Evolutionary conservation across 2,797 vertebrate genomes (phyloP), one percentile per base, ranked within the genome.

Genomic region (Clarias platycephalus): DNA sequence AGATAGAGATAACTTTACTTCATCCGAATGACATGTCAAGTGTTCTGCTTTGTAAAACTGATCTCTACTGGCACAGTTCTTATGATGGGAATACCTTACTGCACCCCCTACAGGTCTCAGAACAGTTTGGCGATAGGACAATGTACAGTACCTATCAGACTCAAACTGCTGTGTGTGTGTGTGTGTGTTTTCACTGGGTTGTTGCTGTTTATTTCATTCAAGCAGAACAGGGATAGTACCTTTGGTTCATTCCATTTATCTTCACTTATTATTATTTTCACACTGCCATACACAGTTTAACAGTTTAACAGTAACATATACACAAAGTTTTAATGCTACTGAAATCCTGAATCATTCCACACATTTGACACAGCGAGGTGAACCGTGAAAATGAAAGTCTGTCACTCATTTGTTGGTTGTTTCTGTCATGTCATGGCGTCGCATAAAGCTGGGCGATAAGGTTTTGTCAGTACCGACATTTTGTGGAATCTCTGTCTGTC

Each of bases 381-480:
- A 37, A 71, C 57, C 18, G 20, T 53, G 16, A 62, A 53, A 67
- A 67, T 8, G 55, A 40, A 44, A 10, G 40, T 89, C 70, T 86
- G 82, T 88, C 37, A 0, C 5, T 76, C n/a, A 7, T 72, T 64
- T 44, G 15, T 63, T 49, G 37, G 37, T 26, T 85, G 79, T 78
- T 84, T 88, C 15, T 81, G 88, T 93, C 84, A 20, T 9, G 20
- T 77, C 88, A 88, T 83, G 12, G 70, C 90, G 90, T 92, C 83
- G 58, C 83, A 90, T 44, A 49, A 79, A 64, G 58, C 76, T 78
- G 76, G 76, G 76, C 58, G 58, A 62, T 62, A 60, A 8, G 4
- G 5, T 31, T n/a, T 10, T 18, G 26, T 62, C 57, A 22, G 8
- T 2, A 77, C 5, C 1, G 22, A 60, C 2, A 77, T 60, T 37